Conservation (phyloP, 92 coral and sea anemone species). For the Actinostola sp. region DNA sequence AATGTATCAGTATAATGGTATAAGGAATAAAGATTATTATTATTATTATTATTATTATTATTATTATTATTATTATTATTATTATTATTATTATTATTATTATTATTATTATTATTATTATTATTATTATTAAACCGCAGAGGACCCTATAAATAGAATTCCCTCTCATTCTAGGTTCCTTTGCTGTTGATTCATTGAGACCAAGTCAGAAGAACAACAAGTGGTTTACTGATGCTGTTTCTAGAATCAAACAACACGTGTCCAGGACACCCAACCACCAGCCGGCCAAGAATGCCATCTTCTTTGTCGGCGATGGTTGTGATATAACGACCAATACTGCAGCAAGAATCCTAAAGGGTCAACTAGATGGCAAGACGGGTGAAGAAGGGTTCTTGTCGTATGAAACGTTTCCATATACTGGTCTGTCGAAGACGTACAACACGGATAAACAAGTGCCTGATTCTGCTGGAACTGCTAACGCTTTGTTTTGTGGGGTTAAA, state of each 20-base stretch:
- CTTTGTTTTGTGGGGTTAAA: conserved; percentile 82
- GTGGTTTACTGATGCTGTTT: conserved; percentile 84
- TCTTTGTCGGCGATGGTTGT: conserved; percentile 94
- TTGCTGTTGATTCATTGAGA: conserved; percentile 13
- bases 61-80: too few relatives aligned
- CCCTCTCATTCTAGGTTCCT: too few relatives aligned
- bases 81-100: too few relatives aligned
- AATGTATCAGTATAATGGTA: too few relatives aligned
- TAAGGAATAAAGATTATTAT: too few relatives aligned
- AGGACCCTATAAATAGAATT: too few relatives aligned
- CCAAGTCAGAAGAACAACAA: conserved; percentile 62
- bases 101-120: too few relatives aligned
- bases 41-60: too few relatives aligned
- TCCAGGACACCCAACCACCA: conserved; percentile 55
- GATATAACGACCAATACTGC: conserved; percentile 83
- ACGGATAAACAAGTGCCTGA: conserved; percentile 77
- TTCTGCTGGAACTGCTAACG: conserved; percentile 93
- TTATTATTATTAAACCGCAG: too few relatives aligned
- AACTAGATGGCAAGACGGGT: conserved; percentile 58
- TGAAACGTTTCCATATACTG: conserved; percentile 82
- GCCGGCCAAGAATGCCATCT: conserved; percentile 82
- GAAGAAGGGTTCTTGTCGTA: conserved; percentile 77
- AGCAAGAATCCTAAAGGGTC: conserved; percentile 88
- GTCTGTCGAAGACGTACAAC: conserved; percentile 78
- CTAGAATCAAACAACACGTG: conserved; percentile 52